phyloP scores from a whole-genome alignment of 2,888 invertebrate genomes.

The Eulithis prunata region DNA sequence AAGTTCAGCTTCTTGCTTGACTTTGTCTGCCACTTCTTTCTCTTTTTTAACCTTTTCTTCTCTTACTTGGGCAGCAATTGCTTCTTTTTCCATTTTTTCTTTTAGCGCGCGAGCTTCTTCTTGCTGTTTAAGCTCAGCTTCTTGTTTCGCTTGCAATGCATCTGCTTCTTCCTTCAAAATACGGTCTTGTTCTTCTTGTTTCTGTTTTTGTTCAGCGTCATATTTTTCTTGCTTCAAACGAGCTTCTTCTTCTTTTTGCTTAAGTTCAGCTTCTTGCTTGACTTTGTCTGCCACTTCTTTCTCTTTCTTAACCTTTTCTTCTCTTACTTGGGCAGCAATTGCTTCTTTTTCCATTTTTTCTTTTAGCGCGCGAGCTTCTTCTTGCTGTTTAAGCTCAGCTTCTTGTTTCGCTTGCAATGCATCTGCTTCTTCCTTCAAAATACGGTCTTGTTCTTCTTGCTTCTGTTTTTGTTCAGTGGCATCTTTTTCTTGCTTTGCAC shows the following conservation, averaged over 20 bases:
- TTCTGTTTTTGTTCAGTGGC: too few species aligned
- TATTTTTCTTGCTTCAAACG: neutral
- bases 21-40: slow-evolving; percentile 17
- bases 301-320: slow-evolving; percentile 23
- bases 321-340: slow-evolving; percentile 4
- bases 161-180: slow-evolving; percentile 10
- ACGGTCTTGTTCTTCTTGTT: too few species aligned
- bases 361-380: slow-evolving; percentile 3
- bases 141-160: slow-evolving; percentile 10
- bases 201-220: too few species aligned
- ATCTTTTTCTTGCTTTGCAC: slow-evolving; percentile 7
- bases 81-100: slow-evolving; percentile 23
- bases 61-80: neutral
- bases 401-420: slow-evolving; percentile 14
- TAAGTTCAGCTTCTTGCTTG: neutral
- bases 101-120: slow-evolving; percentile 3
- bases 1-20: neutral
- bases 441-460: too few species aligned
- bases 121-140: neutral
- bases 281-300: slow-evolving; percentile 16
- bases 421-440: slow-evolving; percentile 10
- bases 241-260: slow-evolving; percentile 7
- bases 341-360: slow-evolving; percentile 23
- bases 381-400: neutral
- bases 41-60: slow-evolving; percentile 24